phyloP scores from a whole-genome alignment of 2,888 invertebrate species.

The Sinelater perroti region DNA sequence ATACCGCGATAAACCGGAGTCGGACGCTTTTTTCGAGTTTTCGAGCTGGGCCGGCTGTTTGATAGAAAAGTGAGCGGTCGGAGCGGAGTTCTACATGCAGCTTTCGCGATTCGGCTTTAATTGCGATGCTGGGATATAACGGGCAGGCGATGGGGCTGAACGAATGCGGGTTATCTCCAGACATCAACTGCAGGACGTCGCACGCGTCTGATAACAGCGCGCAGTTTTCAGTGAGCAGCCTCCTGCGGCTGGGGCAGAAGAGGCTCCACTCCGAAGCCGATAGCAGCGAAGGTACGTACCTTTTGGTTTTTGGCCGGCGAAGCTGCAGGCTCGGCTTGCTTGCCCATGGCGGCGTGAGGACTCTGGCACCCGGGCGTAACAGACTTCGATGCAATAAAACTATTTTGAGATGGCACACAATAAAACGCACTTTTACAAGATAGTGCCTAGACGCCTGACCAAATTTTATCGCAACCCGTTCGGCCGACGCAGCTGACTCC shows the following conservation, averaged over 20 bases:
- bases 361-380: background rate
- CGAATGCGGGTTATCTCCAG: conserved; percentile 23
- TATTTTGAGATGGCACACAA: conserved; percentile 23
- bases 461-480: conserved; percentile 32
- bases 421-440: conserved; percentile 13
- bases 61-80: no score
- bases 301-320: background rate
- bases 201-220: conserved; percentile 52
- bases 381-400: conserved; percentile 24
- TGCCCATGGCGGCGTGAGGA: background rate
- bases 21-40: no score
- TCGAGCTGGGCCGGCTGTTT: no score
- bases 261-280: conserved; percentile 51
- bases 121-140: conserved; percentile 49
- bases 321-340: no score
- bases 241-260: conserved; percentile 55
- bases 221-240: conserved; percentile 59
- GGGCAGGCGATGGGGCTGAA: conserved; percentile 47
- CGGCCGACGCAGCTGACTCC: conserved; percentile 34
- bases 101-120: no score
- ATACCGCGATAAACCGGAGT: conserved; percentile 23
- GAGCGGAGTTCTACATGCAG: no score
- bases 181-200: conserved; percentile 44
- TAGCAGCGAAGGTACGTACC: conserved; percentile 52
- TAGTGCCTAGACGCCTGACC: conserved; percentile 5